These are phyloP conservation scores for Apaloderma vittatum DNA, from an alignment of 2,113 vertebrate genomes.

Conservation along the genomic window DNA sequence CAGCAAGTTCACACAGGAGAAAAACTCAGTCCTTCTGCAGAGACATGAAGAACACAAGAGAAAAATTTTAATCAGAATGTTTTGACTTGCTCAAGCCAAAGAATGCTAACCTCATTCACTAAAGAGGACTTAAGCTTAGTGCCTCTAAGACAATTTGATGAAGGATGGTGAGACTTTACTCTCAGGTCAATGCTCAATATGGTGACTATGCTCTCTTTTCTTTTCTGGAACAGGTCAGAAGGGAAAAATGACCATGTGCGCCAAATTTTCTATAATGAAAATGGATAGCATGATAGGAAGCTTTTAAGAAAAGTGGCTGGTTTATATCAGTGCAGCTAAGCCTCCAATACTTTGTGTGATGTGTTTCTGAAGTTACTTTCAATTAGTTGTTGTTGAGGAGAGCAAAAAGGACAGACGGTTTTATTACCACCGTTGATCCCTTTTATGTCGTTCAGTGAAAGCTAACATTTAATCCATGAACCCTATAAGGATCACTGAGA, in stretches of 20 bases:
- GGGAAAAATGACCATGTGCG: background rate
- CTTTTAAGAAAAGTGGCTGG: background rate
- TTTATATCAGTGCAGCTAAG: background rate
- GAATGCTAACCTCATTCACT: background rate
- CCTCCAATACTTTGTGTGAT: background rate
- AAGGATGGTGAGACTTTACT: background rate
- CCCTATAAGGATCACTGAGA: background rate
- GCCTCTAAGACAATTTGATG: background rate
- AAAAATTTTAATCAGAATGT: background rate
- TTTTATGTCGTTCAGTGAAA: background rate
- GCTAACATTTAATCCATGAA: background rate
- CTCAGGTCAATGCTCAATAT: background rate
- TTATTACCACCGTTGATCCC: background rate
- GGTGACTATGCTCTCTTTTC: background rate
- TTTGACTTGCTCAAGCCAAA: background rate
- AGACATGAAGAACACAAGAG: background rate
- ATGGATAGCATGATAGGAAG: background rate
- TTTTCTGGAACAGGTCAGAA: background rate
- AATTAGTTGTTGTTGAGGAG: background rate
- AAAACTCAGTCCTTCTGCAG: background rate
- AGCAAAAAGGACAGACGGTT: background rate
- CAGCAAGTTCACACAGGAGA: background rate
- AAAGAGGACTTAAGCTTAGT: background rate
- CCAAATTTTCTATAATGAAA: background rate
- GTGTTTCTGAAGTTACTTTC: background rate